Evolutionary conservation across 2,113 vertebrate genomes (phyloP).

Genomic region (Rhinolophus ferrumequinum): DNA sequence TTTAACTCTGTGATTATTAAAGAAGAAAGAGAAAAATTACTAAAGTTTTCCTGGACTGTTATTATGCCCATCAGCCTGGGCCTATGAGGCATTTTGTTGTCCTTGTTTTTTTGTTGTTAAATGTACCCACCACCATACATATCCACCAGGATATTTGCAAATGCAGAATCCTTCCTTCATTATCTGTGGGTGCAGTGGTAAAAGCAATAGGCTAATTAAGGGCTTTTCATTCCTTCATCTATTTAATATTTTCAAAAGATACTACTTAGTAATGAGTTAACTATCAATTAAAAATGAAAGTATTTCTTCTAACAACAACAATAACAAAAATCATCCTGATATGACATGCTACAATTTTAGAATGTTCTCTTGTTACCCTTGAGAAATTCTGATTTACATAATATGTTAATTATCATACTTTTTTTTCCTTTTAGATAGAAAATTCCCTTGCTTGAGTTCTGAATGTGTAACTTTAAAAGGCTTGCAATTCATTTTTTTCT

Average conservation of each 20-base stretch:
- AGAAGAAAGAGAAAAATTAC: slow-evolving; percentile 41
- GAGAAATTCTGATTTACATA: slow-evolving; percentile 82
- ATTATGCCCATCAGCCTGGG: background rate
- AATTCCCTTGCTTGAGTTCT: slow-evolving; percentile 64
- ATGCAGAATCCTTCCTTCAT: background rate
- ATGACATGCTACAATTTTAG: slow-evolving; percentile 59
- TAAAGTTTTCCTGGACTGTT: slow-evolving; percentile 61
- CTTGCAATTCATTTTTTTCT: slow-evolving; percentile 57
- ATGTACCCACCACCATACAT: background rate
- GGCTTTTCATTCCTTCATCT: slow-evolving; percentile 57
- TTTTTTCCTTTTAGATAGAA: slow-evolving; percentile 67
- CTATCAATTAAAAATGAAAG: slow-evolving; percentile 73
- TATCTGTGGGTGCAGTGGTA: background rate
- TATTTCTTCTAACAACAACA: slow-evolving; percentile 72
- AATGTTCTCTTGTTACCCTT: slow-evolving; percentile 79
- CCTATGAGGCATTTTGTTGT: background rate
- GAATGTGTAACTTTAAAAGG: slow-evolving; percentile 68
- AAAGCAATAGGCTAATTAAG: background rate
- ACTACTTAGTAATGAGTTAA: slow-evolving; percentile 64
- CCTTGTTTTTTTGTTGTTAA: background rate
- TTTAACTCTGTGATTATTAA: slow-evolving; percentile 62
- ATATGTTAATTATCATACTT: slow-evolving; percentile 76
- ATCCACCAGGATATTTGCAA: background rate
- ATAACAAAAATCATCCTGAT: slow-evolving; percentile 55
- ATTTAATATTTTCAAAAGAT: slow-evolving; percentile 68